Evolutionary conservation across 2,113 vertebrate genomes (phyloP), one percentile per base, ranked within the genome.

Genomic region (Tragelaphus strepsiceros): DNA sequence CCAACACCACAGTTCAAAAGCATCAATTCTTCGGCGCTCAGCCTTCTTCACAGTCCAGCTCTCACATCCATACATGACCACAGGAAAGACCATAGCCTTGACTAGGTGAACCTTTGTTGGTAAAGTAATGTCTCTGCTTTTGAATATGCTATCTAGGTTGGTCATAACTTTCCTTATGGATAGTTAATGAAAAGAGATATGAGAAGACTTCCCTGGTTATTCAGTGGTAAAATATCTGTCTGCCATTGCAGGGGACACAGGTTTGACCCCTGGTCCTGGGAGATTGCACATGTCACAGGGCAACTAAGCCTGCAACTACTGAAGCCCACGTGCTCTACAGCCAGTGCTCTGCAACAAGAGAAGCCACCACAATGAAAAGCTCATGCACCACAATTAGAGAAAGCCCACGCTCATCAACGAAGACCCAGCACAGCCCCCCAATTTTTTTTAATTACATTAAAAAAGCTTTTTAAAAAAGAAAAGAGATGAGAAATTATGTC

Each of bases 111-210:
- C n/a, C n/a, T n/a, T n/a, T n/a, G n/a, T n/a, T n/a, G n/a, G n/a
- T n/a, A n/a, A n/a, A n/a, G n/a, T n/a, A n/a, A n/a, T n/a, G n/a
- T n/a, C n/a, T n/a, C n/a, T n/a, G n/a, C n/a, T n/a, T n/a, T n/a
- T n/a, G n/a, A n/a, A n/a, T n/a, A n/a, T n/a, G n/a, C n/a, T n/a
- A n/a, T n/a, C n/a, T n/a, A n/a, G n/a, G n/a, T n/a, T n/a, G n/a
- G n/a, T n/a, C n/a, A n/a, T n/a, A n/a, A n/a, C n/a, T n/a, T n/a
- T n/a, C n/a, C n/a, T n/a, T 54, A 3, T 62, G n/a, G 92, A 78
- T 49, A 78, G 80, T 93, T 84, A 78, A 78, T 59, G 28, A 85
- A 92, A 91, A 93, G n/a, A 93, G 39, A 90, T 22, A 71, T 17
- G 32, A 71, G 51, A 92, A 62, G 71, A 77, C 35, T 43, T 77